Evolutionary conservation across 2,888 invertebrate species (phyloP).

Genomic region (Lithophane leautieri): DNA sequence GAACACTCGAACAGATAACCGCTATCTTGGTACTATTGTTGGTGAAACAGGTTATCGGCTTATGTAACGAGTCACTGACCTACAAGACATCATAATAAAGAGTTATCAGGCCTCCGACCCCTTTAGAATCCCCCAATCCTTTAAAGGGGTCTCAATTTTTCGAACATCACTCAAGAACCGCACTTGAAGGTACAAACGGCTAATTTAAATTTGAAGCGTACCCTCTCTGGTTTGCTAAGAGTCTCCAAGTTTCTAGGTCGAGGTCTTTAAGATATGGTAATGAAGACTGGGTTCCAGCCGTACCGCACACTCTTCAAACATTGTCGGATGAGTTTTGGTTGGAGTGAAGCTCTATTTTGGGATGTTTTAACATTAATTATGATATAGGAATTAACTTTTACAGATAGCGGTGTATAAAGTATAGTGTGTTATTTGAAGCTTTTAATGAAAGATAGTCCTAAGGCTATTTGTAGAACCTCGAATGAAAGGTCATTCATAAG

Average conservation of each 20-base stretch:
- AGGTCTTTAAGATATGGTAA: constrained; percentile 71
- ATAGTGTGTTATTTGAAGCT: not conserved
- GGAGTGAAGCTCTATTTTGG: constrained; percentile 34
- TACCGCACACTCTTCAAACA: constrained; percentile 62
- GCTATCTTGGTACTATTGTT: constrained; percentile 37
- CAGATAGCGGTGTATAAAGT: not conserved
- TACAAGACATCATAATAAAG: constrained; percentile 56
- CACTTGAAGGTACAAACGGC: constrained; percentile 52
- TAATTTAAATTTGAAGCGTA: constrained; percentile 66
- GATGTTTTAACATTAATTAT: constrained; percentile 23
- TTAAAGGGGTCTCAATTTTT: constrained; percentile 41
- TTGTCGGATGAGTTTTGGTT: constrained; percentile 52
- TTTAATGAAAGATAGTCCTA: not conserved
- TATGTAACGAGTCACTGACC: constrained; percentile 59
- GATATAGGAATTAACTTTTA: not conserved
- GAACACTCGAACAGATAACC: constrained; percentile 57
- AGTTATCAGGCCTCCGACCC: constrained; percentile 39
- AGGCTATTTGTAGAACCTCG: not conserved
- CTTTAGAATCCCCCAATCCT: constrained; percentile 19
- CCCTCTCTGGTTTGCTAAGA: constrained; percentile 52
- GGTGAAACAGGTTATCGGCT: constrained; percentile 43
- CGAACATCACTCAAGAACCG: constrained; percentile 52
- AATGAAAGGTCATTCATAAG: not conserved
- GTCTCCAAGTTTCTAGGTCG: constrained; percentile 64
- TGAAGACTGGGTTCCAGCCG: constrained; percentile 55